Base-by-base conservation (phyloP, 2,797 vertebrate species). In the Lagorchestes hirsutus region DNA sequence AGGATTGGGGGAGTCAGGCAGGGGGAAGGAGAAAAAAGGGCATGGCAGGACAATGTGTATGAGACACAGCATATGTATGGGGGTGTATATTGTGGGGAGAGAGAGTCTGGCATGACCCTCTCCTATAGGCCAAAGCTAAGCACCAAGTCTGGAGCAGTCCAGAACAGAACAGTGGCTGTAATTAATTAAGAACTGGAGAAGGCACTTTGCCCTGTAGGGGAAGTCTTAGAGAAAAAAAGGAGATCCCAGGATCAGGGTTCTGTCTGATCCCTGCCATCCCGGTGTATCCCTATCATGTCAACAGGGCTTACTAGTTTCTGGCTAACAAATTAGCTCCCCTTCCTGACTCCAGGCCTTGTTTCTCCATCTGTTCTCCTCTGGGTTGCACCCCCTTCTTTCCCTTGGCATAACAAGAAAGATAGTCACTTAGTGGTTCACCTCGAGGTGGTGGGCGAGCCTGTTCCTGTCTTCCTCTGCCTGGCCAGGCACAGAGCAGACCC, bases 81-180 rank as follows among this genome's bases (percentile, higher is more conserved):
- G 40, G 8, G 74, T 46, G 40, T 16, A n/a, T 6, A 16, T 82
- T 82, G 40, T 22, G 8, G 40, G 40, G 91, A 92, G 90, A 96
- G 94, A 92, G 96, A 91, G 74, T 46, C 74, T 82, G 40, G 74
- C 27, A 92, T 55, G 90, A 90, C 94, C 95, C 46, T 6, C 27
- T 90, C 93, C 87, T 91, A 62, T 82, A 62, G 34, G 50, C 55
- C 10, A 5, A 95, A 95, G 93, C 92, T 94, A 91, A 96, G 90
- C 92, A 92, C 95, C 92, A 93, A 91, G 56, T 57, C 94, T 96
- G 96, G 95, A 95, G 1, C 90, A 91, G 90, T 82, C 74, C 55
- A 34, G 93, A 93, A 96, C 94, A 96, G 95, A 96, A 59, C 46
- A 55, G 56, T 52, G 56, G 74, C 92, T 0, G 12, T 34, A 57